Conservation (phyloP, 2,113 vertebrate species). For the Polypterus bichir region DNA sequence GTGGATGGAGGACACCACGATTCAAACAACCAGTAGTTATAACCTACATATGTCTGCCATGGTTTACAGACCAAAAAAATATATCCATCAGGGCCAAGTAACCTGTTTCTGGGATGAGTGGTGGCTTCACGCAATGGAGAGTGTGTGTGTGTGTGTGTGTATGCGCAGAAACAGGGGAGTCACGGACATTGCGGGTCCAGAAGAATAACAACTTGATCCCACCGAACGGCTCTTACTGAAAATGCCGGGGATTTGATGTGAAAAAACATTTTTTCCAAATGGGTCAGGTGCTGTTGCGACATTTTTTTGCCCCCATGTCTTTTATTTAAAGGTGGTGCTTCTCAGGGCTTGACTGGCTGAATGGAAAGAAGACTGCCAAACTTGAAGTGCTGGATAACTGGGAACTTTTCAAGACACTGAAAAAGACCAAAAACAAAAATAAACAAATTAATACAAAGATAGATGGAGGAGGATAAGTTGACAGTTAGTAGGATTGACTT, state of each 20-base stretch:
- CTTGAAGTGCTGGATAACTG: conserved; percentile 97
- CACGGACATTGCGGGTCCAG: neutral
- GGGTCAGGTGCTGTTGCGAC: conserved; percentile 15
- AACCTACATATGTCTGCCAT: too few relatives aligned
- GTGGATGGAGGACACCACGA: too few relatives aligned
- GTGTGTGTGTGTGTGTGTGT: neutral
- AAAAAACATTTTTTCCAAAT: conserved; percentile 1
- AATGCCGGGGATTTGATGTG: neutral
- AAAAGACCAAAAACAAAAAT: conserved; percentile 13
- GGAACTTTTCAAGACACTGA: conserved; percentile 97
- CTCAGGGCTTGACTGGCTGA: conserved; percentile 70
- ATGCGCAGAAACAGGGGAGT: neutral
- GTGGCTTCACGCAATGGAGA: too few relatives aligned
- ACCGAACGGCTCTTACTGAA: neutral
- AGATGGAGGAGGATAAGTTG: neutral
- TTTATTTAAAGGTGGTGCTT: neutral
- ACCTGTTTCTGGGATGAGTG: too few relatives aligned
- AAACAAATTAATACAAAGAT: neutral
- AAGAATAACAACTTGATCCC: conserved; percentile 4
- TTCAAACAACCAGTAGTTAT: too few relatives aligned
- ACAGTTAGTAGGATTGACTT: neutral
- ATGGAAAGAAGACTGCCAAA: conserved; percentile 93
- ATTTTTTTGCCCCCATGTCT: conserved; percentile 21
- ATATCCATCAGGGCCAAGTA: too few relatives aligned
- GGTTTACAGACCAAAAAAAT: too few relatives aligned